A percentile compares a stretch with the other conserved stretches of the same genome.
phyloP scores from a whole-genome alignment of 2,113 vertebrate species.

The Thunnus thynnus region DNA sequence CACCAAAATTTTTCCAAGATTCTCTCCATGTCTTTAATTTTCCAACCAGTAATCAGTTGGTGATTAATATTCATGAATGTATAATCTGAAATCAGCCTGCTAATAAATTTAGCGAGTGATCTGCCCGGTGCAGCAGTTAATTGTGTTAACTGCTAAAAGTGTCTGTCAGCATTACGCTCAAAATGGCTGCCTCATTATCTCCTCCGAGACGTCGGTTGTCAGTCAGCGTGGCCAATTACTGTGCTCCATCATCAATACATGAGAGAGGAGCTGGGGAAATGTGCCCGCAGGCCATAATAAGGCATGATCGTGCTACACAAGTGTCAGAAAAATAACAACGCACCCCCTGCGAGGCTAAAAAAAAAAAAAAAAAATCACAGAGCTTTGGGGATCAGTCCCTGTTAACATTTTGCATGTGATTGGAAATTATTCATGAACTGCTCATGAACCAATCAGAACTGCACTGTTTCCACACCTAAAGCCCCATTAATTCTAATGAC shows the following conservation, averaged over 20 bases:
- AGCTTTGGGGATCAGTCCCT: conserved; percentile 1
- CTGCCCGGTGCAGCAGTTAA: conserved; percentile 50
- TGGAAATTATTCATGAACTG: conserved; percentile 18
- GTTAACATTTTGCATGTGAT: background rate
- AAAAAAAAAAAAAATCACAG: background rate
- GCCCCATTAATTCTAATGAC: background rate
- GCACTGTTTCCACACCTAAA: background rate
- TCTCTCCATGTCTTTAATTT: background rate
- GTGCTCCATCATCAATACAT: conserved; percentile 49
- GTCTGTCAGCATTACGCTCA: conserved; percentile 57
- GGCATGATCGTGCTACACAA: conserved; percentile 24
- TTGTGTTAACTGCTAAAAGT: conserved; percentile 55
- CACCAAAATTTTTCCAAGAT: background rate
- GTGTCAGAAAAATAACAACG: conserved; percentile 31
- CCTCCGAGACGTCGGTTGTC: conserved; percentile 49
- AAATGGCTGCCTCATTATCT: conserved; percentile 73
- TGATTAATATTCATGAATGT: conserved; percentile 57
- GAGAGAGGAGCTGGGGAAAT: conserved; percentile 20
- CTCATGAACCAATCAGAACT: conserved; percentile 6
- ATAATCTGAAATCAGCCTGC: conserved; percentile 53
- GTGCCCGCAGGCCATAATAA: conserved; percentile 24
- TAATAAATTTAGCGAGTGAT: conserved; percentile 54
- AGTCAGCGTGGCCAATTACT: conserved; percentile 69
- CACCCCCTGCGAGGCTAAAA: background rate
- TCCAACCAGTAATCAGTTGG: conserved; percentile 42